phyloP scores from a whole-genome alignment of 2,888 invertebrate genomes.

The Troilus luridus region DNA sequence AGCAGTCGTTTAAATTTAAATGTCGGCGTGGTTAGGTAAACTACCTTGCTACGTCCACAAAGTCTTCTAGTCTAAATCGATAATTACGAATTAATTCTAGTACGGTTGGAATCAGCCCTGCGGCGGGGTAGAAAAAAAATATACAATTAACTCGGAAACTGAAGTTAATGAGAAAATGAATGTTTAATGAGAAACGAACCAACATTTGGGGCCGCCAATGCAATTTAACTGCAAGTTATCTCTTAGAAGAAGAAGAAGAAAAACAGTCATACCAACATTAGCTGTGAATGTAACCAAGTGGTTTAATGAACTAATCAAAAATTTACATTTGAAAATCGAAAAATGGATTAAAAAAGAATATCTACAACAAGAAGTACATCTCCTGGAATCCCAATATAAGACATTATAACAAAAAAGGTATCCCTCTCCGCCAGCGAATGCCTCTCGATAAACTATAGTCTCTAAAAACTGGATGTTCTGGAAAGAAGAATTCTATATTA shows the following conservation, averaged over 20 bases:
- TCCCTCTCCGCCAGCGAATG: too few relatives aligned
- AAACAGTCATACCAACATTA: too few relatives aligned
- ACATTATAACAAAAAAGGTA: too few relatives aligned
- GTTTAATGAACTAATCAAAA: too few relatives aligned
- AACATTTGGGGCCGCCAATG: neutral
- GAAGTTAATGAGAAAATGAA: neutral
- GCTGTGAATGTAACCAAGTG: too few relatives aligned
- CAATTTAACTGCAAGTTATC: neutral
- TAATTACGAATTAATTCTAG: neutral
- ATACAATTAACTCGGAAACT: neutral
- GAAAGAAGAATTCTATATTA: too few relatives aligned
- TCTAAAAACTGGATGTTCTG: too few relatives aligned
- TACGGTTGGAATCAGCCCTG: neutral
- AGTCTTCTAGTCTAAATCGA: neutral
- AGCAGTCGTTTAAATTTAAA: neutral
- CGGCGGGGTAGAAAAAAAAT: neutral
- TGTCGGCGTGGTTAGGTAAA: neutral
- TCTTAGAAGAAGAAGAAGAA: neutral
- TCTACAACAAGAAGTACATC: too few relatives aligned
- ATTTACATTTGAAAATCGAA: too few relatives aligned
- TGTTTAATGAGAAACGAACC: neutral
- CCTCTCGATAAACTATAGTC: too few relatives aligned
- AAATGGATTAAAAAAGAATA: too few relatives aligned
- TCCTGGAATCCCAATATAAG: too few relatives aligned
- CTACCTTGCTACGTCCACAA: neutral